Base-by-base conservation (phyloP, 2,797 vertebrate species). In the Menidia menidia region DNA sequence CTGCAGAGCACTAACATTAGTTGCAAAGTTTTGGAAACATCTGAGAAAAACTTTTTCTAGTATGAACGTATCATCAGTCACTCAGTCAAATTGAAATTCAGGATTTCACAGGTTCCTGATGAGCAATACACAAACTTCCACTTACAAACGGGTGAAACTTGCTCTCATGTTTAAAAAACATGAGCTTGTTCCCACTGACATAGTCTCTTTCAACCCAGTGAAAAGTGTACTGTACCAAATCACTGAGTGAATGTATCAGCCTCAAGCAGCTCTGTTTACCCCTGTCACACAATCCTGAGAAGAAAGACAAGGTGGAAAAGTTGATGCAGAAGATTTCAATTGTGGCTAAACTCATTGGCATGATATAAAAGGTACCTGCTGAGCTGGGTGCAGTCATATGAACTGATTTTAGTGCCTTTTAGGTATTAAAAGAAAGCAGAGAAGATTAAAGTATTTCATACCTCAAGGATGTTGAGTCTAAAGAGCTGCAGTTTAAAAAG, bases 191-290 rank as follows among this genome's bases (percentile, higher is more conserved):
- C 74, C 68, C 68, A 25, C 56, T 57, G 48, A 50, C 13, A 19
- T 30, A 15, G 3, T 15, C 12, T 25, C 59, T 76, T 73, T 68
- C 68, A 61, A 59, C 32, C 31, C 64, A 41, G 41, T 75, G 82
- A 81, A 84, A 1, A 79, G 80, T 69, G 75, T 86, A 92, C 91
- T 87, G 88, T 90, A 86, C 79, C 68, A 77, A 77, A 87, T 47
- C 80, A 75, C 76, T 77, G 83, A 84, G 78, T 86, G 88, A 87
- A 89, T 90, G 85, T 88, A 88, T 61, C 62, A 75, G 75, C 57
- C 71, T 81, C 56, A 33, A 77, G 75, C 63, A 12, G 3, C 48
- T 39, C 35, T 39, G 35, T 7, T 39, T 39, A 10, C 35, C 35
- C 4, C 35, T 39, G 35, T 7, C 7, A 10, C 7, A 19, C 2